Conservation (phyloP, 1,140 invertebrate species). For the Drosophila lacertosa region DNA sequence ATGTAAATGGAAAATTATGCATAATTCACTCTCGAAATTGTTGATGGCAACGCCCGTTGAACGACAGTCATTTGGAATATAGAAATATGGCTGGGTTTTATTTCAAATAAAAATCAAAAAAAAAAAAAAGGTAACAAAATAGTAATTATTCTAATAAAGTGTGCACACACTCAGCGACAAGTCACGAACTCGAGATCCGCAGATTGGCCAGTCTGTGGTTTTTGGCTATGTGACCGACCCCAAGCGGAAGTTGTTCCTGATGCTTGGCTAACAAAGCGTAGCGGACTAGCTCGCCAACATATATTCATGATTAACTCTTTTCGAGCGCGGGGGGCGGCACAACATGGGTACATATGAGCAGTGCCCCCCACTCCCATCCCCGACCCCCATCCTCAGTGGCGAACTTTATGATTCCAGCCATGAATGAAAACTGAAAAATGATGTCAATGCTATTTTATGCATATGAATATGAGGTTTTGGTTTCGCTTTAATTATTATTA, state of each 20-base stretch:
- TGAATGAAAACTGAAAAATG: slow-evolving; percentile 70
- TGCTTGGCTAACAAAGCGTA: slow-evolving; percentile 84
- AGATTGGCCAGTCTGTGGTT: slow-evolving; percentile 38
- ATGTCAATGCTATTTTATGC: slow-evolving; percentile 79
- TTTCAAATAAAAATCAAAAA: slow-evolving; percentile 22
- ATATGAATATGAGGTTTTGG: slow-evolving; percentile 44
- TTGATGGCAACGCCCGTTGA: slow-evolving; percentile 63
- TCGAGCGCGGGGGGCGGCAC: not conserved
- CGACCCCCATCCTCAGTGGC: no score
- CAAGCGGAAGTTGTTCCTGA: slow-evolving; percentile 83
- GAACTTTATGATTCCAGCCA: slow-evolving; percentile 52
- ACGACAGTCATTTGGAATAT: slow-evolving; percentile 8
- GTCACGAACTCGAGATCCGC: slow-evolving; percentile 39
- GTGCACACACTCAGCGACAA: slow-evolving; percentile 59
- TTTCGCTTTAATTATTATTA: slow-evolving; percentile 16
- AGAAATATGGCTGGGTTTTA: slow-evolving; percentile 22
- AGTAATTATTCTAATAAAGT: slow-evolving; percentile 80
- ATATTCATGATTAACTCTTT: slow-evolving; percentile 72
- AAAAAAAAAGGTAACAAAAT: slow-evolving; percentile 15
- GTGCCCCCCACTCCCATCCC: not conserved
- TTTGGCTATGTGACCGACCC: slow-evolving; percentile 38
- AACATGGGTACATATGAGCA: slow-evolving; percentile 1
- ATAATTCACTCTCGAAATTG: slow-evolving; percentile 23
- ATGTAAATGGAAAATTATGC: slow-evolving; percentile 22
- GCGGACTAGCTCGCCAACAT: slow-evolving; percentile 68